These are phyloP conservation scores for Podotricha telesiphe DNA, from an alignment of 2,888 invertebrate species.

Conservation along the genomic window DNA sequence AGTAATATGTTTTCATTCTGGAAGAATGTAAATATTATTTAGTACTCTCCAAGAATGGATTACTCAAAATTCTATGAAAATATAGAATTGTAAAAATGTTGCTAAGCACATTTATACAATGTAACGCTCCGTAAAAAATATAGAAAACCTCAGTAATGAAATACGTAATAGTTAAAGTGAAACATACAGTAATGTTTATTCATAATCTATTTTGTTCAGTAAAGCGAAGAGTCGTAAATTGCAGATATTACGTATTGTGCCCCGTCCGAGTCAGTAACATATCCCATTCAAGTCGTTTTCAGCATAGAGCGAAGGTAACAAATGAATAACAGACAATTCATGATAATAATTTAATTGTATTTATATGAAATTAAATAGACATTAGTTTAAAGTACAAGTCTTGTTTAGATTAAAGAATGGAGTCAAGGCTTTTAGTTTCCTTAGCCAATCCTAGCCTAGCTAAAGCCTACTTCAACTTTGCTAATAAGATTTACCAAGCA, in stretches of 20 bases:
- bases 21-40: no score
- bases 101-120: background rate
- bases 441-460: no score
- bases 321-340: constrained; percentile 5
- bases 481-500: background rate
- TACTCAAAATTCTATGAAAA: no score
- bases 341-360: background rate
- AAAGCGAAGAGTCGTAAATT: constrained; percentile 49
- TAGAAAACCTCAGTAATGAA: background rate
- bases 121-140: background rate
- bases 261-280: constrained; percentile 44
- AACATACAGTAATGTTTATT: constrained; percentile 13
- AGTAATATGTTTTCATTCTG: no score
- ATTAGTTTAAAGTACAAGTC: background rate
- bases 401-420: no score
- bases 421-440: background rate
- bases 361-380: background rate
- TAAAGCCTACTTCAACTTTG: background rate
- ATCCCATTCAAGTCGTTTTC: constrained; percentile 38
- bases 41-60: no score
- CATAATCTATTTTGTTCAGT: constrained; percentile 35
- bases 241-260: constrained; percentile 49
- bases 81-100: background rate
- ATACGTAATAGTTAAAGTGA: background rate
- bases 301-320: constrained; percentile 31